Evolutionary conservation across 2,888 invertebrate species (phyloP).

Genomic region (Drosophila neotestacea): DNA sequence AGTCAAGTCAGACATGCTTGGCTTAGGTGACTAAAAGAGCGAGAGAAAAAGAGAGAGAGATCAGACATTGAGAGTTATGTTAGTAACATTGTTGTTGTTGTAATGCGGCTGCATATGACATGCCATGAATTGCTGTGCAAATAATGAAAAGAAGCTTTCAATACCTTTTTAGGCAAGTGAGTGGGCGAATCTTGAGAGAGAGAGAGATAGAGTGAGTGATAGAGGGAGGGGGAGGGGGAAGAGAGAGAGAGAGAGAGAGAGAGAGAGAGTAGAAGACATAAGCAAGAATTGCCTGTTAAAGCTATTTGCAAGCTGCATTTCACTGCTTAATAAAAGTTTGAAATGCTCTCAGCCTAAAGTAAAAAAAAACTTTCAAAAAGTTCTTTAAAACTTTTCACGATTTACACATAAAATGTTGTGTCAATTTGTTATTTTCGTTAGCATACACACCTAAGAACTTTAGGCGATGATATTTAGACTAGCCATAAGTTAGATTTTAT

Average conservation of each 20-base stretch:
- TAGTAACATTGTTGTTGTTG: slow-evolving; percentile 31
- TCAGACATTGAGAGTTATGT: slow-evolving; percentile 39
- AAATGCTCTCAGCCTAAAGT: not conserved
- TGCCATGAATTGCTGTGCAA: slow-evolving; percentile 43
- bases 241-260: slow-evolving; percentile 7
- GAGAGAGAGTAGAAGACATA: not conserved
- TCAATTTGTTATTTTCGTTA: no score
- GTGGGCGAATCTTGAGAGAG: slow-evolving; percentile 25
- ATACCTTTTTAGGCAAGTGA: slow-evolving; percentile 22
- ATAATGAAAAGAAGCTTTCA: slow-evolving; percentile 31
- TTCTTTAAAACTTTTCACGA: not conserved
- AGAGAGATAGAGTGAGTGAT: no score
- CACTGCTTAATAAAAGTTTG: not conserved
- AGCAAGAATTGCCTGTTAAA: not conserved
- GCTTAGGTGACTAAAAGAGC: slow-evolving; percentile 13
- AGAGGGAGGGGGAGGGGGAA: no score
- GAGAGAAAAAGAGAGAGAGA: slow-evolving; percentile 17
- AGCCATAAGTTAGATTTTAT: slow-evolving; percentile 12
- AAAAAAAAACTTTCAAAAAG: not conserved
- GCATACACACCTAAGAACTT: not conserved
- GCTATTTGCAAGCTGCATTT: slow-evolving; percentile 1
- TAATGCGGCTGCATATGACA: slow-evolving; percentile 46
- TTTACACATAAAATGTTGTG: slow-evolving; percentile 14
- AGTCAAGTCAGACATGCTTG: slow-evolving; percentile 37
- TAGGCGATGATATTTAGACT: slow-evolving; percentile 9